phyloP scores from a whole-genome alignment of 1,140 invertebrate species.

The Formica exsecta region DNA sequence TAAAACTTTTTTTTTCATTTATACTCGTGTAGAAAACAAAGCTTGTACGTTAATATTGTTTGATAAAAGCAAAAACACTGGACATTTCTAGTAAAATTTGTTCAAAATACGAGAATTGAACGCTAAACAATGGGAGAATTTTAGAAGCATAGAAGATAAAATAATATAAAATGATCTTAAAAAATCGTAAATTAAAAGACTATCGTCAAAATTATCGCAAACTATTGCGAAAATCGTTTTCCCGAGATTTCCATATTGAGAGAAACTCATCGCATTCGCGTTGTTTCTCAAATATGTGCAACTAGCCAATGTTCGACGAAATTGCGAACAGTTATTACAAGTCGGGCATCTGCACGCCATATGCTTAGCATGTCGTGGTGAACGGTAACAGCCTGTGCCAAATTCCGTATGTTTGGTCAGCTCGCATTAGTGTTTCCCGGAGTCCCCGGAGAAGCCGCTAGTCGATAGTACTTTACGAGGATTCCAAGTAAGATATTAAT shows the following conservation, averaged over 20 bases:
- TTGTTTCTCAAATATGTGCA: conserved; percentile 1
- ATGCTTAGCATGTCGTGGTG: conserved; percentile 37
- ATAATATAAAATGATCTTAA: background rate
- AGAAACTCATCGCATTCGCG: background rate
- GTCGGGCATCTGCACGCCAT: conserved; percentile 18
- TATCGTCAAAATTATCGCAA: background rate
- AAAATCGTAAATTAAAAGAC: background rate
- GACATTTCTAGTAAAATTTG: background rate
- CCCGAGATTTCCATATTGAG: background rate
- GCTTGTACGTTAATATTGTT: too few relatives aligned
- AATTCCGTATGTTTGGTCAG: conserved; percentile 32
- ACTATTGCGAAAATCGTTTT: too few relatives aligned
- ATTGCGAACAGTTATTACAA: conserved; percentile 53
- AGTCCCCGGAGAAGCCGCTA: conserved; percentile 5
- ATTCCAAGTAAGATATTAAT: conserved; percentile 33
- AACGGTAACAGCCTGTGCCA: conserved; percentile 25
- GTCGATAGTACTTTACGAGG: conserved; percentile 15
- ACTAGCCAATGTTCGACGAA: conserved; percentile 13
- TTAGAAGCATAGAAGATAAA: background rate
- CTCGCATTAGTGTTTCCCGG: conserved; percentile 19
- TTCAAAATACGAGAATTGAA: background rate
- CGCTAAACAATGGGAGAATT: background rate
- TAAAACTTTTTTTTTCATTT: background rate
- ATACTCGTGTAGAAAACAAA: background rate
- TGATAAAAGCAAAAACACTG: background rate